Evolutionary conservation across 2,888 invertebrate genomes (phyloP).

Genomic region (Nomada lathburiana): DNA sequence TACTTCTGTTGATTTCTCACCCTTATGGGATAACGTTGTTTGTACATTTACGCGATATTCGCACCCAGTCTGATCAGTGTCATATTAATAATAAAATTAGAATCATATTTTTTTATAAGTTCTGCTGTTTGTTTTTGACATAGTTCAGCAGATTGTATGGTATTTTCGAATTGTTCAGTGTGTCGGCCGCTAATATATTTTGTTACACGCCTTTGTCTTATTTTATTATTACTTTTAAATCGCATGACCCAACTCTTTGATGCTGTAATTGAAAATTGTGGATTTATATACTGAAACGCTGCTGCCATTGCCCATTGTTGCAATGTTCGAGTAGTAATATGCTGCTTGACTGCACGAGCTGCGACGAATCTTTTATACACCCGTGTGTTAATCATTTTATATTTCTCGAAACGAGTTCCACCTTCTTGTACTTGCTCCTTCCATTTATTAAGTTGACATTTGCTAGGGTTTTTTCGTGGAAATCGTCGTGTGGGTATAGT

Average conservation of each 20-base stretch:
- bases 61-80: neutral
- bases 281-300: neutral
- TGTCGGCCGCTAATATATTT: neutral
- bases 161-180: neutral
- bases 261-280: neutral
- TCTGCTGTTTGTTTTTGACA: neutral
- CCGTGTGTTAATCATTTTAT: neutral
- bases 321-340: neutral
- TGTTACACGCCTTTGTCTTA: neutral
- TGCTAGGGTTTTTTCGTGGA: too few relatives aligned
- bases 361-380: too few relatives aligned
- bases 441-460: neutral
- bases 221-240: neutral
- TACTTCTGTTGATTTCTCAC: neutral
- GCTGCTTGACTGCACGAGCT: neutral
- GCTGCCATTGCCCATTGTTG: constrained; percentile 3
- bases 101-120: neutral
- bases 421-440: neutral
- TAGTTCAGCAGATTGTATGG: neutral
- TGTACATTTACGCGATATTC: too few relatives aligned
- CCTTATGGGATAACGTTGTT: too few relatives aligned
- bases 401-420: neutral
- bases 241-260: neutral
- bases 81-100: neutral
- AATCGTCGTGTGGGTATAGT: too few relatives aligned